A percentile compares a stretch with the other conserved stretches of the same genome.
Conservation (phyloP, 2,797 vertebrate species). For the Vultur gryphus region DNA sequence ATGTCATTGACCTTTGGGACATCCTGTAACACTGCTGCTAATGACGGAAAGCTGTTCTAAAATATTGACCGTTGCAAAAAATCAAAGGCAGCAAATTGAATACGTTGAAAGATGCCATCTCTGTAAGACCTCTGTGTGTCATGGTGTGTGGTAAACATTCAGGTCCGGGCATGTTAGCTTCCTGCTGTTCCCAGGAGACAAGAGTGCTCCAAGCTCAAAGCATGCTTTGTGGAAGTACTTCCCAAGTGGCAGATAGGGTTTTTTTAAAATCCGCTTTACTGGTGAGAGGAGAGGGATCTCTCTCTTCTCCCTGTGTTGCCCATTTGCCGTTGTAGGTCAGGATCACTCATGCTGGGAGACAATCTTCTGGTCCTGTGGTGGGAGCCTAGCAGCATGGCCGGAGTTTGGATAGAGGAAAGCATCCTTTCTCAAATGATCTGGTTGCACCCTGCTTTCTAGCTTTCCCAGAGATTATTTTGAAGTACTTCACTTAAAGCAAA, state of each 20-base stretch:
- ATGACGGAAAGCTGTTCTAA: conserved; percentile 8
- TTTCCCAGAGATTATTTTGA: not conserved
- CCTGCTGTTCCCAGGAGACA: not conserved
- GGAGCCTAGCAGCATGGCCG: not conserved
- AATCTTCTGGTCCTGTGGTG: not conserved
- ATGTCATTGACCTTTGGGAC: conserved; percentile 16
- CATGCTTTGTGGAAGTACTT: not conserved
- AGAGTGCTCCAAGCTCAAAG: not conserved
- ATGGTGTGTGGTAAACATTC: not conserved
- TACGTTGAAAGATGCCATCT: not conserved
- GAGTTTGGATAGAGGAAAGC: not conserved
- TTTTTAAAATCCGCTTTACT: not conserved
- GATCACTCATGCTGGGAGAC: not conserved
- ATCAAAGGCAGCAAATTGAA: conserved; percentile 35
- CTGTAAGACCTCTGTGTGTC: not conserved
- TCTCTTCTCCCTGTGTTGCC: not conserved
- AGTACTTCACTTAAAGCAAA: not conserved
- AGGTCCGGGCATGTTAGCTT: not conserved
- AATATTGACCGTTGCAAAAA: not conserved
- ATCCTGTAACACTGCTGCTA: not conserved
- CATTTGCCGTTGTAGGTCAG: fast-evolving
- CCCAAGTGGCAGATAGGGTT: not conserved
- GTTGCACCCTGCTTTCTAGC: not conserved
- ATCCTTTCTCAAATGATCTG: not conserved
- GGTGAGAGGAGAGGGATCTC: not conserved